These are phyloP conservation scores for Drosophila melanosoma DNA, from an alignment of 2,888 invertebrate genomes.

Conservation along the genomic window DNA sequence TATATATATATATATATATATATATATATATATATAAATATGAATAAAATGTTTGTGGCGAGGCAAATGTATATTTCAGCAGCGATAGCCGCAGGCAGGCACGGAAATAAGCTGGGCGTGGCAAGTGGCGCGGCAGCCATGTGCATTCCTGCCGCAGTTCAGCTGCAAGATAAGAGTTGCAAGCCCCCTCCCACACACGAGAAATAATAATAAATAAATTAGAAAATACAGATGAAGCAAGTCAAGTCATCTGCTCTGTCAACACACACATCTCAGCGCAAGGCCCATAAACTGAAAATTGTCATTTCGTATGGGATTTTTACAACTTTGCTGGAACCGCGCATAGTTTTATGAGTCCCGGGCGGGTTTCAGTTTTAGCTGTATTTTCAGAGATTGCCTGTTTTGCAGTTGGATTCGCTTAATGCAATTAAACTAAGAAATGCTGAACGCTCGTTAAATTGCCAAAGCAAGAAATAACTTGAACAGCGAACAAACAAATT, in stretches of 20 bases:
- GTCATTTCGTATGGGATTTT: constrained; percentile 70
- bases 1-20: constrained; percentile 43
- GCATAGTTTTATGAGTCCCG: constrained; percentile 51
- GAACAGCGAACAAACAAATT: constrained; percentile 55
- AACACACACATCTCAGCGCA: constrained; percentile 9
- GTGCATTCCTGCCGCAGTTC: background rate
- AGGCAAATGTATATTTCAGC: constrained; percentile 56
- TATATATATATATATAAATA: too few species aligned
- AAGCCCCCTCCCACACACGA: background rate
- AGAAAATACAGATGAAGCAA: background rate
- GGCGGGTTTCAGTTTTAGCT: constrained; percentile 11
- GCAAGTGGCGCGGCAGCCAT: background rate
- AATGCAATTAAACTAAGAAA: constrained; percentile 68
- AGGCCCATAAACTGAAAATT: constrained; percentile 36
- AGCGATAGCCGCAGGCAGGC: constrained; percentile 47
- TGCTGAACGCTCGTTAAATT: constrained; percentile 54
- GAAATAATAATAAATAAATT: background rate
- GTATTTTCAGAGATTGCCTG: constrained; percentile 11
- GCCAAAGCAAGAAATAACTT: constrained; percentile 27
- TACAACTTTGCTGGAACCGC: constrained; percentile 63
- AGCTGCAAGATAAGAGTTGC: background rate
- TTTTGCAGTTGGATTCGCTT: constrained; percentile 24
- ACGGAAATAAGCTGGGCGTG: constrained; percentile 24
- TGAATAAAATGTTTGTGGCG: constrained; percentile 36
- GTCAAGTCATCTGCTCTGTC: constrained; percentile 13